Evolutionary conservation across 2,888 invertebrate genomes (phyloP).

Genomic region (Drosophila merina): DNA sequence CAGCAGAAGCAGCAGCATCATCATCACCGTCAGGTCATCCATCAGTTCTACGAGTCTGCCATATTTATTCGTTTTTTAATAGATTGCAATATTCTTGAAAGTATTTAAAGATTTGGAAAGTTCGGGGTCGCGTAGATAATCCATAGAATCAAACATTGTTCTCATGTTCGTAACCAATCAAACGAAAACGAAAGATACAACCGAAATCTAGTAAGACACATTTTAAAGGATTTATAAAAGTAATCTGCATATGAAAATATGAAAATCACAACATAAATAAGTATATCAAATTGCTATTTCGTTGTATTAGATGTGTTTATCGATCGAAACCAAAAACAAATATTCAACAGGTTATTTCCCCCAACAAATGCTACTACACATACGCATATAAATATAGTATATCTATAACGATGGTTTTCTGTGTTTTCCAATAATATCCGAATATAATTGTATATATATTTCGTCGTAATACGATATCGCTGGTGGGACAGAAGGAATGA

Average conservation of each 20-base stretch:
- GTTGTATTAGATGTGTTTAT: slow-evolving; percentile 73
- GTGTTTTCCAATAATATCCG: slow-evolving; percentile 71
- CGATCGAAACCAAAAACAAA: slow-evolving; percentile 34
- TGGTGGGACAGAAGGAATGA: slow-evolving; percentile 21
- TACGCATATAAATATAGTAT: slow-evolving; percentile 42
- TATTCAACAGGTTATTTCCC: slow-evolving; percentile 52
- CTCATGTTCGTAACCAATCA: slow-evolving; percentile 39
- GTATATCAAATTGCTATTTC: slow-evolving; percentile 63
- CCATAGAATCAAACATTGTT: slow-evolving; percentile 40
- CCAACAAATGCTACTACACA: slow-evolving; percentile 45
- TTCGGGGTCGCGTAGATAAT: slow-evolving; percentile 4
- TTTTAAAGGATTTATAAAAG: slow-evolving; percentile 43
- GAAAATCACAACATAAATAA: slow-evolving; percentile 38
- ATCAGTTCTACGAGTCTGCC: slow-evolving; percentile 11
- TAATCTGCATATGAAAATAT: slow-evolving; percentile 49
- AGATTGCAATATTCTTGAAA: slow-evolving; percentile 17
- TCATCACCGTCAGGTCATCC: slow-evolving; percentile 27
- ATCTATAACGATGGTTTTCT: slow-evolving; percentile 70
- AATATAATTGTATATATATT: slow-evolving; percentile 57
- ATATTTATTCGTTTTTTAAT: slow-evolving; percentile 8
- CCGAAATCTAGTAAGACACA: slow-evolving; percentile 43
- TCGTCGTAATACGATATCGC: slow-evolving; percentile 13
- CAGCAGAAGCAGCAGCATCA: slow-evolving; percentile 17
- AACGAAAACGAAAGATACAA: slow-evolving; percentile 36
- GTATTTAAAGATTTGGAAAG: slow-evolving; percentile 15